Base-by-base conservation (phyloP, 1,140 invertebrate genomes). In the Rhyzopertha dominica region DNA sequence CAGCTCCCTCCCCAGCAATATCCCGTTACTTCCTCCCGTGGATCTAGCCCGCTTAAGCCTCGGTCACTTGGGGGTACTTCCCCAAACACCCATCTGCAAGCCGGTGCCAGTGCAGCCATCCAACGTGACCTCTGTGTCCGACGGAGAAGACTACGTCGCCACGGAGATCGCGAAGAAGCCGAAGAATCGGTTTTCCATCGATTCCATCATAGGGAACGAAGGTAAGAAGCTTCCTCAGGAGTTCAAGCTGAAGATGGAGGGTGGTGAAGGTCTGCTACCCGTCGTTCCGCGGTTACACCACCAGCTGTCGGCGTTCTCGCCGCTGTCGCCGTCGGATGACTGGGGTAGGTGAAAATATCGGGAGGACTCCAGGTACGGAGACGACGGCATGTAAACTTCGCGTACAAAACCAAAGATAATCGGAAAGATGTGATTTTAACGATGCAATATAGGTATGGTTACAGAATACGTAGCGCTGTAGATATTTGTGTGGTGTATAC, bases 41-140 rank as follows among this genome's bases (percentile, higher is more conserved):
- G 63, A 67, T 50, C 44, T 67, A 19, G 57, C 63, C 4, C 49
- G 65, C 8, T 46, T 67, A 14, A 51, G 59, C 19, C 32, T 67
- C 7, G 49, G 55, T 9, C 60, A 58, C 59, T 40, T 67, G 7
- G 58, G 59, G 5, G 46, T 62, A 1, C 31, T 63, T 25, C 52
- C 61, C 2, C 62, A 63, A 43, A 69, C 72, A 18, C 67, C 68
- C 51, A 70, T 75, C 32, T 69, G 72, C 23, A 75, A 75, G 31
- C 73, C 73, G 1, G 72, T 74, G 18, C 72, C 72, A 20, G 63
- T 75, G 13, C 65, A 73, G 31, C 70, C 72, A 7, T 62, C 61
- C 54, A 66, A 36, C 20, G 35, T 56, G n/a, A 51, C 56, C 4
- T 45, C 56, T 17, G 45, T 53, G 13, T 59, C 62, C 3, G 65